Evolutionary conservation across 1,140 invertebrate genomes (phyloP), one percentile per base, ranked within the genome.

Genomic region (Popillia japonica): DNA sequence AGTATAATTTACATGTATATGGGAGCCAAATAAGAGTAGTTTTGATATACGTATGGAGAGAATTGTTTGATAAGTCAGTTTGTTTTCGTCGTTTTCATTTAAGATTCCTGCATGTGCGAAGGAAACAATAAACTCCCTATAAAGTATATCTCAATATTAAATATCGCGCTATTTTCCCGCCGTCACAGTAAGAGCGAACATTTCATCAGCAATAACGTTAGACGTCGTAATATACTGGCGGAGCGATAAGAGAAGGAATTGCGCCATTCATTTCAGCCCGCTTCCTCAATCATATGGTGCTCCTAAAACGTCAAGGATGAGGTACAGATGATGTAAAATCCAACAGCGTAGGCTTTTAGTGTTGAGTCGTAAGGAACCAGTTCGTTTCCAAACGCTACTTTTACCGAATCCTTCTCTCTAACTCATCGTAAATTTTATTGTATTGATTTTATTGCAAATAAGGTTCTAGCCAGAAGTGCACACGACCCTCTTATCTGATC

Each of bases 401-500:
- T n/a, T 48, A 11, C 44, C 17, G 11, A 48, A 77, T 34, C 61
- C 41, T 77, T 77, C 34, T 77, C 40, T 42, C 76, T 48, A 68
- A 81, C 81, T 80, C 81, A 76, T 78, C 80, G 79, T 82, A 82
- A 82, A 82, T 80, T 82, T 80, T 82, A 82, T 79, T 81, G 80
- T 82, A 82, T 82, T 81, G 81, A 82, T 82, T 82, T 82, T 82
- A 82, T 82, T 82, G 81, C 81, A 82, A 82, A 82, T 82, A 81
- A 81, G 80, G 72, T 78, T 81, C 74, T 80, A 72, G 75, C 76
- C 77, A 59, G 59, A 77, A 79, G 61, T 77, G 75, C 44, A 48
- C 11, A n/a, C 3, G 44, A 48, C 3, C 17, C 17, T 22, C 61
- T n/a, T 17, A 77, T 75, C 79, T 77, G 41, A 72, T 72, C 75